Percentiles rank a stretch among this genome's conserved stretches.
phyloP scores from a whole-genome alignment of 2,113 vertebrate species.

The Channa maculata region DNA sequence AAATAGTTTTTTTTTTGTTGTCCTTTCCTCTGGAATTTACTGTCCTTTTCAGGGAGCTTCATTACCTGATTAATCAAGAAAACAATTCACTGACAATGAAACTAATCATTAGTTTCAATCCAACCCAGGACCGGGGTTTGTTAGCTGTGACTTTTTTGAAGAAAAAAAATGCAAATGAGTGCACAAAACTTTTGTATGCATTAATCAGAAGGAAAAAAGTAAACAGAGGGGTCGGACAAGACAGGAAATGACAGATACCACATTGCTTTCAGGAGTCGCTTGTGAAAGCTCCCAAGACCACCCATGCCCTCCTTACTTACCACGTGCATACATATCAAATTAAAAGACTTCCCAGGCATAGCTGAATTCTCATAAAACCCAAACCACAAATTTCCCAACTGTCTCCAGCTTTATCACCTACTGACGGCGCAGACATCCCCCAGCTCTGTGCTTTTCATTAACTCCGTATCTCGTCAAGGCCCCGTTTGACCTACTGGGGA shows the following conservation, averaged over 20 bases:
- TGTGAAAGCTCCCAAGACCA: slow-evolving; percentile 53
- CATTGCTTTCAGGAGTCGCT: slow-evolving; percentile 49
- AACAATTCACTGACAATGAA: too few species aligned
- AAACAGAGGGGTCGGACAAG: not conserved
- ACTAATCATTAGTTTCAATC: too few species aligned
- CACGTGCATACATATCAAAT: slow-evolving; percentile 51
- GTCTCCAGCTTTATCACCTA: slow-evolving; percentile 58
- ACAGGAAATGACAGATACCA: slow-evolving; percentile 27
- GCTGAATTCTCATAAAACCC: slow-evolving; percentile 48
- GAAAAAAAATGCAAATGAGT: too few species aligned
- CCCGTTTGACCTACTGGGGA: slow-evolving; percentile 40
- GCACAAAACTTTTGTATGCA: too few species aligned
- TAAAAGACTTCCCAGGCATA: slow-evolving; percentile 58
- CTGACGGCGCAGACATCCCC: slow-evolving; percentile 28
- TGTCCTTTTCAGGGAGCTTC: too few species aligned
- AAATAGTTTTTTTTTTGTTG: too few species aligned
- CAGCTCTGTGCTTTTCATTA: slow-evolving; percentile 58
- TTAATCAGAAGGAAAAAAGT: too few species aligned
- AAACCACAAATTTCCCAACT: slow-evolving; percentile 61
- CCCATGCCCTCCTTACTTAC: slow-evolving; percentile 29
- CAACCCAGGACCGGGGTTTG: too few species aligned
- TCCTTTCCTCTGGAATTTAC: too few species aligned
- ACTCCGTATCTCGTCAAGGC: slow-evolving; percentile 42
- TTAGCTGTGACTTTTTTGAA: too few species aligned
- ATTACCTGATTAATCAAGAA: too few species aligned